Evolutionary conservation across 2,113 vertebrate genomes (phyloP).

Genomic region (Corythornis madagascariensis): DNA sequence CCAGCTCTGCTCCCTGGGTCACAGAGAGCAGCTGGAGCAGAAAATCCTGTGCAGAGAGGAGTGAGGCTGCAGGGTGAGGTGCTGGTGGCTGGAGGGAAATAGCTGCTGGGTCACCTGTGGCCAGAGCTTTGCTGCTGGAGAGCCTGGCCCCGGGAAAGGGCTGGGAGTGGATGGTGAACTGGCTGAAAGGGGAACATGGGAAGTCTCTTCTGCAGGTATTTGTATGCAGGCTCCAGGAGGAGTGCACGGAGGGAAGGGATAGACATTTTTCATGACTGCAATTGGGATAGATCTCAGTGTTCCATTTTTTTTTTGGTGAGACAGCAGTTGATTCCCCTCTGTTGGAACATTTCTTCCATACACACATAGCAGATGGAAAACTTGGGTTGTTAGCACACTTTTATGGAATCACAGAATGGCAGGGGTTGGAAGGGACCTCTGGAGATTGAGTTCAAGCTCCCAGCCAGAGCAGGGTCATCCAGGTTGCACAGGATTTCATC

Average conservation of each 20-base stretch:
- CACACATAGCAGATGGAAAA: not conserved
- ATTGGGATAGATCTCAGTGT: not conserved
- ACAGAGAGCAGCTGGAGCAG: not conserved
- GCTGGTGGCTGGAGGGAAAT: not conserved
- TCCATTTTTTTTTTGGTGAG: not conserved
- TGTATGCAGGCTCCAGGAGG: not conserved
- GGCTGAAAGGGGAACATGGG: not conserved
- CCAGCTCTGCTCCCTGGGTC: constrained; percentile 21
- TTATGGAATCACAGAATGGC: too few species aligned
- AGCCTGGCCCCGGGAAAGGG: not conserved
- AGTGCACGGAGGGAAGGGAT: not conserved
- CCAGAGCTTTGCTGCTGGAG: not conserved
- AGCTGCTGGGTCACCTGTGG: not conserved
- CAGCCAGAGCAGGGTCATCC: too few species aligned
- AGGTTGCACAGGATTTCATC: too few species aligned
- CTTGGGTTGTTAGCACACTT: not conserved
- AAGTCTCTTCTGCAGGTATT: not conserved
- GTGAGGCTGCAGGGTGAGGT: not conserved
- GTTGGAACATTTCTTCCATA: not conserved
- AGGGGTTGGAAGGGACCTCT: too few species aligned
- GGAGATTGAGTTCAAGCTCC: too few species aligned
- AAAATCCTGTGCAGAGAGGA: not conserved
- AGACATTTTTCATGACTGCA: not conserved
- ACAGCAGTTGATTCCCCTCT: not conserved
- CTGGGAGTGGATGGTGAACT: not conserved